Evolutionary conservation across 2,113 vertebrate genomes (phyloP).

Genomic region (Hemiprocne comata): DNA sequence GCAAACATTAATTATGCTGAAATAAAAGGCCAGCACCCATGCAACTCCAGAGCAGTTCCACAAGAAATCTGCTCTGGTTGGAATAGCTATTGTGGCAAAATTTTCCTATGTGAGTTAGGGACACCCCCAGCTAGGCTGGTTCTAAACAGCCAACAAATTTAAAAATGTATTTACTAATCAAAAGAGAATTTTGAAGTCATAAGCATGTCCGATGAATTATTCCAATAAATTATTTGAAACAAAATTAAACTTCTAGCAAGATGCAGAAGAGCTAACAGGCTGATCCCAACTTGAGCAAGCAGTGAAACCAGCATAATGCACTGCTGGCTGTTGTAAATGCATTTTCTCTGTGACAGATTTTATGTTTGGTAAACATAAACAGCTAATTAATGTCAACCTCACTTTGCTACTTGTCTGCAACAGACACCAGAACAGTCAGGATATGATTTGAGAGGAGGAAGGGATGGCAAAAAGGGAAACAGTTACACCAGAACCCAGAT

Average conservation of each 20-base stretch:
- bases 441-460: not conserved
- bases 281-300: not conserved
- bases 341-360: not conserved
- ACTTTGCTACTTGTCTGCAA: not conserved
- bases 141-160: not conserved
- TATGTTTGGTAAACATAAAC: not conserved
- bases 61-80: not conserved
- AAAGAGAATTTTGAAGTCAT: not conserved
- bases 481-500: not conserved
- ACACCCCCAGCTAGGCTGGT: not conserved
- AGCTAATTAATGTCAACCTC: conserved; percentile 23
- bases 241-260: not conserved
- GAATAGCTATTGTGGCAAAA: not conserved
- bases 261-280: not conserved
- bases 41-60: not conserved
- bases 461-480: not conserved
- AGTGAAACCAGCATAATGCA: not conserved
- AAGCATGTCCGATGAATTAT: not conserved
- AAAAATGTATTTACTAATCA: not conserved
- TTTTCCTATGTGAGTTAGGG: not conserved
- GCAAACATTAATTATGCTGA: not conserved
- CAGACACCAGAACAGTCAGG: conserved; percentile 16
- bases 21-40: not conserved
- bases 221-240: not conserved
- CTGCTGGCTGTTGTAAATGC: not conserved